Evolutionary conservation across 2,113 vertebrate species (phyloP), one percentile per base, ranked within the genome.

Genomic region (Hoplias malabaricus): DNA sequence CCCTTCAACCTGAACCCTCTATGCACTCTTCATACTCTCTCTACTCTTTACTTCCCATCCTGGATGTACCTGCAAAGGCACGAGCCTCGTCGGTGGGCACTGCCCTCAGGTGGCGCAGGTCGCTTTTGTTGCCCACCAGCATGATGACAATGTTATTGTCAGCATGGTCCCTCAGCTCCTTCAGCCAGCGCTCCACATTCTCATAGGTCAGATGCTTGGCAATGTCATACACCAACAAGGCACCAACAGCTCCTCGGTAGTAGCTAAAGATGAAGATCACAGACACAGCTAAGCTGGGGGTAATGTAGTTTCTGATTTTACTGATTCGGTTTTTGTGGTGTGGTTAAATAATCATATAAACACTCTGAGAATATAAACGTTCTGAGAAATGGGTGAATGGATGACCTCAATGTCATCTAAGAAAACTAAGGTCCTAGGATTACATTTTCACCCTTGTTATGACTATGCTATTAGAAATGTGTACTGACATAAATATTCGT

Each of bases 61-160:
- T 0, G 19, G 23, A 2, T n/a, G 70, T 91, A 98, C 98, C 98
- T 95, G 98, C 96, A 25, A 99, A 99, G 25, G 98, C 96, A 11
- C 94, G 94, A 23, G 98, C 98, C 88, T 99, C 97, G 1, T 99
- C 98, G 0, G 97, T 99, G 77, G 98, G 98, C 69, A 99, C 97
- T 0, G 98, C 97, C 66, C 98, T 87, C 84, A 99, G 95, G 89
- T 99, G 98, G 73, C 98, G 96, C 88, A 99, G 87, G 86, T 99
- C 97, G 14, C 97, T 99, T 87, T 99, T 99, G 91, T 99, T 99
- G 50, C 97, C 97, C 75, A 99, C 97, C 3, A 99, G 93, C 98
- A 99, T 99, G 88, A 99, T 99, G 75, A 99, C 97, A 6, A 99
- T 99, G 90, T 99, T 99, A 93, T 94, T 98, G 91, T 99, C 98